Conservation (phyloP, 1,140 invertebrate genomes). For the Megalonaias nervosa region DNA sequence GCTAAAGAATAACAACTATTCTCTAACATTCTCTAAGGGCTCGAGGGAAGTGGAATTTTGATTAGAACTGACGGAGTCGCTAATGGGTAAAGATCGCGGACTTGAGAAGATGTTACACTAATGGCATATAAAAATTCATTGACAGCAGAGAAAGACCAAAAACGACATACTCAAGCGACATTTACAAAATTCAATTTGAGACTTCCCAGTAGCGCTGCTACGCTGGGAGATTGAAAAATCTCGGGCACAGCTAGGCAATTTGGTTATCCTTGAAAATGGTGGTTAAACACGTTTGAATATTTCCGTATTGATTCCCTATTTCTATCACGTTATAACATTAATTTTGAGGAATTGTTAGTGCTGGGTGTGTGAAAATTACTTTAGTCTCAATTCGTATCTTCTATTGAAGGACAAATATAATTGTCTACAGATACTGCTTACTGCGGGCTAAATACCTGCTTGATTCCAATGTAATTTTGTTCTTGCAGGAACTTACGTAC, state of each 20-base stretch:
- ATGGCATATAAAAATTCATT: slow-evolving; percentile 48
- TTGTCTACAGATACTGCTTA: slow-evolving; percentile 18
- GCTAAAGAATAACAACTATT: slow-evolving; percentile 6
- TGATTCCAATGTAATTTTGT: too few species aligned
- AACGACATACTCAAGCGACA: slow-evolving; percentile 30
- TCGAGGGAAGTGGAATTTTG: slow-evolving; percentile 40
- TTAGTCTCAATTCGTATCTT: slow-evolving; percentile 35
- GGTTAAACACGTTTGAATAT: slow-evolving; percentile 43
- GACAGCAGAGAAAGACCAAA: slow-evolving; percentile 29
- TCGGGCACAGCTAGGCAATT: slow-evolving; percentile 28
- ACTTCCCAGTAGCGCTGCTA: slow-evolving; percentile 16
- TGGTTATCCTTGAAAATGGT: slow-evolving; percentile 36
- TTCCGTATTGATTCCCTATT: slow-evolving; percentile 35
- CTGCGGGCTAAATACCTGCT: too few species aligned
- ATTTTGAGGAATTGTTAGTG: slow-evolving; percentile 34
- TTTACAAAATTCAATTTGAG: slow-evolving; percentile 37
- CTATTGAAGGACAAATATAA: slow-evolving; percentile 17
- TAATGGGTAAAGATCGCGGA: slow-evolving; percentile 57
- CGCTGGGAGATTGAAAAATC: slow-evolving; percentile 19
- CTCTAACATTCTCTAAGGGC: slow-evolving; percentile 1
- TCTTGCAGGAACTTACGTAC: too few species aligned
- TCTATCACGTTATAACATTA: slow-evolving; percentile 36
- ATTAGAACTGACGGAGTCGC: slow-evolving; percentile 62
- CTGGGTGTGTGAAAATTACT: slow-evolving; percentile 35
- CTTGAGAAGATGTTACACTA: slow-evolving; percentile 36